Conservation (phyloP, 2,113 vertebrate genomes). For the Vanacampus margaritifer region DNA sequence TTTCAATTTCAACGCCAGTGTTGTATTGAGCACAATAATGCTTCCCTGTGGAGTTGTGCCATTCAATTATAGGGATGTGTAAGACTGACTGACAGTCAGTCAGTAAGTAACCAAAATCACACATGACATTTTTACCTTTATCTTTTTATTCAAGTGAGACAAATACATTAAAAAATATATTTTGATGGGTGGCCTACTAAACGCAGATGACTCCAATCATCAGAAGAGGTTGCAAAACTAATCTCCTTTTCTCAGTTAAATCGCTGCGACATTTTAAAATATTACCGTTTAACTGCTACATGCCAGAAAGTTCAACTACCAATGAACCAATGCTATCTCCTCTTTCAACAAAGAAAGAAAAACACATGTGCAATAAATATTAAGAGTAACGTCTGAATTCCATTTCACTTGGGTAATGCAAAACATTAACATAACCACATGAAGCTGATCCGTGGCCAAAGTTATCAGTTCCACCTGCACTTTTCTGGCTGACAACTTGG, state of each 20-base stretch:
- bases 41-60: too few relatives aligned
- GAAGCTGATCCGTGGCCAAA: not conserved
- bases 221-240: not conserved
- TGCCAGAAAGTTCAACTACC: not conserved
- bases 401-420: not conserved
- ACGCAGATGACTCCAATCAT: not conserved
- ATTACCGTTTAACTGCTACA: not conserved
- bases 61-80: too few relatives aligned
- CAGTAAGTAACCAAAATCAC: too few relatives aligned
- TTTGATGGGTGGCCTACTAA: not conserved
- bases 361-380: not conserved
- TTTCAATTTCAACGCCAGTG: too few relatives aligned
- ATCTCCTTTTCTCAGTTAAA: not conserved
- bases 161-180: not conserved
- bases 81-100: too few relatives aligned
- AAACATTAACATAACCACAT: not conserved
- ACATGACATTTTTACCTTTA: not conserved
- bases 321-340: not conserved
- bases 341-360: slow-evolving; percentile 1
- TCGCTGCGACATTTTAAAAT: not conserved
- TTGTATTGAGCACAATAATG: too few relatives aligned
- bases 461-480: not conserved
- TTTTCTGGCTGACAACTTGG: not conserved
- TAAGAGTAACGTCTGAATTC: not conserved
- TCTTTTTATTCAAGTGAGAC: not conserved